phyloP scores from a whole-genome alignment of 2,797 vertebrate genomes.

The Champsocephalus gunnari region DNA sequence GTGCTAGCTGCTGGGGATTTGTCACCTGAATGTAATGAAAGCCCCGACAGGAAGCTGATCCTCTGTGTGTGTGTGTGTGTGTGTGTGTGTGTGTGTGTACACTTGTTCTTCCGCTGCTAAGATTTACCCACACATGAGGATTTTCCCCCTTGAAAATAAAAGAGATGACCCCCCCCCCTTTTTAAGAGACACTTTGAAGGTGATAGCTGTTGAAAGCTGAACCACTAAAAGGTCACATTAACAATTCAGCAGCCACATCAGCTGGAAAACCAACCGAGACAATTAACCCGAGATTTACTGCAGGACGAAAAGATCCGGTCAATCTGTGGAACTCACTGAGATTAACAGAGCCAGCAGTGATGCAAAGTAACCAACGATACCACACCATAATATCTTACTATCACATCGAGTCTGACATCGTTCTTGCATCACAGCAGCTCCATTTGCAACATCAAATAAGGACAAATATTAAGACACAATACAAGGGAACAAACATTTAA shows the following conservation, averaged over 20 bases:
- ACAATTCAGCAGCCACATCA: conserved; percentile 73
- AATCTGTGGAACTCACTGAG: conserved; percentile 46
- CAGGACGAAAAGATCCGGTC: conserved; percentile 28
- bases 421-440: no score
- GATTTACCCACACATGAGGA: conserved; percentile 36
- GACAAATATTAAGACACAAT: no score
- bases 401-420: no score
- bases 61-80: conserved; percentile 26
- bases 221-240: conserved; percentile 78
- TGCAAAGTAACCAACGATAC: no score
- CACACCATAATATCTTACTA: no score
- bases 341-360: conserved; percentile 32
- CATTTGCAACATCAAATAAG: no score
- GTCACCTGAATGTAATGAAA: conserved; percentile 69
- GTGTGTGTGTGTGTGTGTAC: conserved; percentile 22
- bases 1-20: conserved; percentile 54
- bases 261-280: conserved; percentile 65
- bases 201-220: conserved; percentile 62
- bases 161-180: conserved; percentile 37
- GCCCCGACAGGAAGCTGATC: conserved; percentile 60
- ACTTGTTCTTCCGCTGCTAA: conserved; percentile 50
- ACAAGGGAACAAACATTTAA: no score
- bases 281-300: conserved; percentile 71
- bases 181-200: conserved; percentile 66
- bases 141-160: conserved; percentile 42